These are phyloP conservation scores for Cyprinella venusta DNA, from an alignment of 2,797 vertebrate species.

Conservation along the genomic window DNA sequence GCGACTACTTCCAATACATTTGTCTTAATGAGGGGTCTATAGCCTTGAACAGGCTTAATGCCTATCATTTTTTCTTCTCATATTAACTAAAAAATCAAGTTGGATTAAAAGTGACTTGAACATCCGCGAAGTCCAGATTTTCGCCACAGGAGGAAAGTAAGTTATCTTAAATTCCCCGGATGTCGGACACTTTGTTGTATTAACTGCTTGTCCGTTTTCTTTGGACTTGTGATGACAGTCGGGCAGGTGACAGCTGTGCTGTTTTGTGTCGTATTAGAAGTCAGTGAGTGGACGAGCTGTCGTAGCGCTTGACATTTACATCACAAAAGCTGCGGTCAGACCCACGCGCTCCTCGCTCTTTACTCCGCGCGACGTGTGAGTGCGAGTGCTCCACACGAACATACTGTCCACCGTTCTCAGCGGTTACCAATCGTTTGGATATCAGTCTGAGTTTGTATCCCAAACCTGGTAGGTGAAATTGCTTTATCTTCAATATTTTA, in stretches of 20 bases:
- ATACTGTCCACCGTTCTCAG: neutral
- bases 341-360: constrained; percentile 31
- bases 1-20: neutral
- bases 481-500: neutral
- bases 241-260: constrained; percentile 65
- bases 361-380: constrained; percentile 15
- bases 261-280: constrained; percentile 56
- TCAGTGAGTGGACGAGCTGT: constrained; percentile 50
- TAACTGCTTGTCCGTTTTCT: neutral
- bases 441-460: neutral
- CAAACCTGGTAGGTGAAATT: constrained; percentile 36
- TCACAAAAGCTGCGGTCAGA: constrained; percentile 58
- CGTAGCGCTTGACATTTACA: constrained; percentile 58
- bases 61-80: neutral
- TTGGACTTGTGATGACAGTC: constrained; percentile 18
- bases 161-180: neutral
- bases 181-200: neutral
- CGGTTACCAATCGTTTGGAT: constrained; percentile 6
- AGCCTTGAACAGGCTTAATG: neutral
- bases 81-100: neutral
- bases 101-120: constrained; percentile 4
- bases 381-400: constrained; percentile 1
- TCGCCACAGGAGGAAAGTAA: neutral
- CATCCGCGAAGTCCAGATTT: neutral
- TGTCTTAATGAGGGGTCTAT: constrained; percentile 21